A percentile compares a stretch with the other conserved stretches of the same genome.
Evolutionary conservation across 2,113 vertebrate species (phyloP).

Genomic region (Lycaon pictus): DNA sequence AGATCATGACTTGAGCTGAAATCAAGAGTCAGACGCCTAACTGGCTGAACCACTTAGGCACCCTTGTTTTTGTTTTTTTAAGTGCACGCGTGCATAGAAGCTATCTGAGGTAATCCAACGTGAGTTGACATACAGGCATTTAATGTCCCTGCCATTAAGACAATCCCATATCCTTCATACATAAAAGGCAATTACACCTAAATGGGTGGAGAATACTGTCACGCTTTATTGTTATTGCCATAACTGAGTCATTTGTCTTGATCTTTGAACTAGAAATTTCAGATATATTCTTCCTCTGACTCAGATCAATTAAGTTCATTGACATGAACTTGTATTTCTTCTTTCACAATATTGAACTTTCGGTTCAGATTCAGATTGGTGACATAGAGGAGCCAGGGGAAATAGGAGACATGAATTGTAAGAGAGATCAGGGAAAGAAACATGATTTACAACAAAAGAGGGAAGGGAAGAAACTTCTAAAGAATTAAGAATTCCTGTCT

Average conservation of each 20-base stretch:
- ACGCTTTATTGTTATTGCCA: conserved; percentile 30
- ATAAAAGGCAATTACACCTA: conserved; percentile 33
- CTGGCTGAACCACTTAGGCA: background rate
- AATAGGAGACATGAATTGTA: background rate
- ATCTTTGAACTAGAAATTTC: conserved; percentile 25
- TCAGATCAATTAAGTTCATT: background rate
- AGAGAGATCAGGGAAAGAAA: background rate
- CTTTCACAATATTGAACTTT: conserved; percentile 6
- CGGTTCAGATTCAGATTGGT: background rate
- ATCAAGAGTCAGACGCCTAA: background rate
- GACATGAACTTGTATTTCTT: background rate
- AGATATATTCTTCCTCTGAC: background rate
- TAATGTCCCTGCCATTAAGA: background rate
- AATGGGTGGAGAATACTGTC: background rate
- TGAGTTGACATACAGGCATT: conserved; percentile 2
- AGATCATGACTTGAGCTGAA: background rate
- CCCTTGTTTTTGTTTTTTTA: background rate
- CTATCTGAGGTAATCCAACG: background rate
- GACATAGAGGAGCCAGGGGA: conserved; percentile 5
- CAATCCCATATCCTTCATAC: background rate
- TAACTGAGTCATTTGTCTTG: conserved; percentile 34
- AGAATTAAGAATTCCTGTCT: background rate
- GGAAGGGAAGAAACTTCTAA: background rate
- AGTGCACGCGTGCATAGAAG: background rate
- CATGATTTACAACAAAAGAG: background rate